Percentiles rank a stretch among this genome's conserved stretches.
Conservation (phyloP, 2,888 invertebrate species). For the Thereva unica region DNA sequence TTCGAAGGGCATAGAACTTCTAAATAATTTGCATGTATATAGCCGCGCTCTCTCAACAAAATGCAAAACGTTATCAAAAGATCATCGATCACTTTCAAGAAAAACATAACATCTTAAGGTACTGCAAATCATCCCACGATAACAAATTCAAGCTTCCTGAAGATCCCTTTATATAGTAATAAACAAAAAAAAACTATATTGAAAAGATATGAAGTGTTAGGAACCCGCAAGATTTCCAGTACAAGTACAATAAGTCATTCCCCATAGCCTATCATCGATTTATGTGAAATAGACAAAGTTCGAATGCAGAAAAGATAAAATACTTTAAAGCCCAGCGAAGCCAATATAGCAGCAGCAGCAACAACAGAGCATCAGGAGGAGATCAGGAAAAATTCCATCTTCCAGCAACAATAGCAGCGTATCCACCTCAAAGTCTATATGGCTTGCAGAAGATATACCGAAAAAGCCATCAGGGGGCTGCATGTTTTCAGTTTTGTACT, state of each 20-base stretch:
- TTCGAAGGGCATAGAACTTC: too few relatives aligned
- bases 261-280: constrained; percentile 7
- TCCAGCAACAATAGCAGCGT: neutral
- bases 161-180: too few relatives aligned
- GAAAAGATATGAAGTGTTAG: neutral
- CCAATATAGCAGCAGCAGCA: neutral
- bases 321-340: neutral
- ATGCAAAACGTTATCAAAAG: too few relatives aligned
- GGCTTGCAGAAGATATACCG: constrained; percentile 2
- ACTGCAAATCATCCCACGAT: too few relatives aligned
- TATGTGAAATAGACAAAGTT: constrained; percentile 37
- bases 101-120: too few relatives aligned
- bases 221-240: neutral
- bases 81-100: too few relatives aligned
- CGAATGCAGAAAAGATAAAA: constrained; percentile 35
- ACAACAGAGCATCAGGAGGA: neutral
- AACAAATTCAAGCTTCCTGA: too few relatives aligned
- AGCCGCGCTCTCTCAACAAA: too few relatives aligned
- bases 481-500: constrained; percentile 28
- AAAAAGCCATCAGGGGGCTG: constrained; percentile 30
- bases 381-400: neutral
- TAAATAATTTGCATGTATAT: too few relatives aligned
- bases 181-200: too few relatives aligned
- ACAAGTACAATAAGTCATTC: constrained; percentile 12
- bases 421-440: neutral